Evolutionary conservation across 2,888 invertebrate species (phyloP).

Genomic region (Luperina nickerlii): DNA sequence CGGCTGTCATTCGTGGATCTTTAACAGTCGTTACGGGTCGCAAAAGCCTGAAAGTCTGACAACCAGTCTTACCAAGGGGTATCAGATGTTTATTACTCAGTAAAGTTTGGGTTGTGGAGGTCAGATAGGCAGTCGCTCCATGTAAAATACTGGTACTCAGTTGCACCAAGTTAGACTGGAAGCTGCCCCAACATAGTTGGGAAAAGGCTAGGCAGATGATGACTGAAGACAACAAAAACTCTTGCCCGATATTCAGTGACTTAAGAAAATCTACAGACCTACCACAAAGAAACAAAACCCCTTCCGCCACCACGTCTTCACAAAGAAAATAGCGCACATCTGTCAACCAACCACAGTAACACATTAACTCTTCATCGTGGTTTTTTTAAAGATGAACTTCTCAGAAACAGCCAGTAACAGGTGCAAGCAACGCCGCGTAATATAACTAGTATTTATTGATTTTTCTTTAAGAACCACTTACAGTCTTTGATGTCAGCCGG

Average conservation of each 20-base stretch:
- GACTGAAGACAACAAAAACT: not conserved
- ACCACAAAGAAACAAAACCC: not conserved
- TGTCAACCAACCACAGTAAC: conserved; percentile 35
- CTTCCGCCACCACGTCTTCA: not conserved
- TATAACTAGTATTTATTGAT: conserved; percentile 70
- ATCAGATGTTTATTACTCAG: too few relatives aligned
- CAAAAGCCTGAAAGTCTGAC: too few relatives aligned
- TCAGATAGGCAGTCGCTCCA: too few relatives aligned
- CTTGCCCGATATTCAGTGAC: not conserved
- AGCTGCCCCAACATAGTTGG: too few relatives aligned
- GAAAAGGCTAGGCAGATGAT: too few relatives aligned
- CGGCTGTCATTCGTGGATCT: too few relatives aligned
- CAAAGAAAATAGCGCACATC: conserved; percentile 36
- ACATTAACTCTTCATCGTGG: conserved; percentile 23
- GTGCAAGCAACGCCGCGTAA: conserved; percentile 72
- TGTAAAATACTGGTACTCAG: too few relatives aligned
- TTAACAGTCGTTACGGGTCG: too few relatives aligned
- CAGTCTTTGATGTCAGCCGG: conserved; percentile 64
- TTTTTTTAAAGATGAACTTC: conserved; percentile 66
- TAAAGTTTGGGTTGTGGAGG: too few relatives aligned
- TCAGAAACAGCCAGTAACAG: conserved; percentile 74
- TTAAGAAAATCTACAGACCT: not conserved
- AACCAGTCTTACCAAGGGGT: too few relatives aligned
- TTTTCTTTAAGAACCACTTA: conserved; percentile 63
- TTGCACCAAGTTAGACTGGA: too few relatives aligned